These are phyloP conservation scores for Tetragonisca angustula DNA, from an alignment of 2,888 invertebrate species.

Conservation along the genomic window DNA sequence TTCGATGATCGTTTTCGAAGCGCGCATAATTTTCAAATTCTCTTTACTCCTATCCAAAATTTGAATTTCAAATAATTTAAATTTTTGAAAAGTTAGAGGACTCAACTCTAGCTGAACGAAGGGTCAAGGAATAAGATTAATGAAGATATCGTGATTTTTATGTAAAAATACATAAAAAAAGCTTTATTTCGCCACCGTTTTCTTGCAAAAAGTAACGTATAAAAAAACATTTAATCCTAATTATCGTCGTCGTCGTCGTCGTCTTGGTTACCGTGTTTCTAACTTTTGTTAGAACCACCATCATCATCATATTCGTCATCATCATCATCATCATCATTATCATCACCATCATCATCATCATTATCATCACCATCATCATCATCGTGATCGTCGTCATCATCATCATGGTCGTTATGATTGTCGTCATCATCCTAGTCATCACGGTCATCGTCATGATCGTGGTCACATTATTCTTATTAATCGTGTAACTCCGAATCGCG, in stretches of 20 bases:
- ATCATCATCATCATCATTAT: conserved; percentile 60
- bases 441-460: conserved; percentile 46
- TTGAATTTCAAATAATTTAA: not conserved
- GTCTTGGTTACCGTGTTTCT: conserved; percentile 59
- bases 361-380: conserved; percentile 64
- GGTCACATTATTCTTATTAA: conserved; percentile 56
- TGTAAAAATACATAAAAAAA: conserved; percentile 84
- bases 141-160: conserved; percentile 69
- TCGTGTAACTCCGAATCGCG: conserved; percentile 62
- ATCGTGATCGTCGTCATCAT: conserved; percentile 59
- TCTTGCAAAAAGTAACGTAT: conserved; percentile 83
- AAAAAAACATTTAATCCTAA: conserved; percentile 75
- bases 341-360: conserved; percentile 59
- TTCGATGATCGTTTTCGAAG: no score
- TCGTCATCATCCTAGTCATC: conserved; percentile 56
- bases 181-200: conserved; percentile 85
- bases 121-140: not conserved
- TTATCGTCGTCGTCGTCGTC: conserved; percentile 70
- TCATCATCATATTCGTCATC: conserved; percentile 65
- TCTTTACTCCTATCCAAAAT: not conserved
- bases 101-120: not conserved
- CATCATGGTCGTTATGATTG: conserved; percentile 57
- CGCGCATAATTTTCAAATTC: not conserved
- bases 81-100: no score
- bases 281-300: conserved; percentile 67